Conservation (phyloP, 1,140 invertebrate species). For the Pogonomyrmex californicus region DNA sequence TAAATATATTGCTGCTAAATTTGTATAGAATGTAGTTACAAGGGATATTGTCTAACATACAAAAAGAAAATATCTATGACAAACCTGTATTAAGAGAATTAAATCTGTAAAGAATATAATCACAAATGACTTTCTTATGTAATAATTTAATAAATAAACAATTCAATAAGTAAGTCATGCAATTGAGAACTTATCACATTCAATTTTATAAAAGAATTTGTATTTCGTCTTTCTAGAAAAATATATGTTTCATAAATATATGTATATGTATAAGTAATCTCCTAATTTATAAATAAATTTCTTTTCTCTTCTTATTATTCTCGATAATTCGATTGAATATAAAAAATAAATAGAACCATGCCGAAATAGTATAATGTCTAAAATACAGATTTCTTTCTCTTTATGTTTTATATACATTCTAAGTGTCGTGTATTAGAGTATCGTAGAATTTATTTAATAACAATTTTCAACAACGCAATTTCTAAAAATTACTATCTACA, state of each 20-base stretch:
- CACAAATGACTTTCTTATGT: neutral
- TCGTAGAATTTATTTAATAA: conserved; percentile 74
- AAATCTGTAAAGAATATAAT: conserved; percentile 46
- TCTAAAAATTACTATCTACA: conserved; percentile 79
- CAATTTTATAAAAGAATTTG: conserved; percentile 70
- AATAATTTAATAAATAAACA: conserved; percentile 19
- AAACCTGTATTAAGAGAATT: conserved; percentile 49
- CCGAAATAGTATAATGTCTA: conserved; percentile 63
- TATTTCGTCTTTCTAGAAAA: conserved; percentile 61
- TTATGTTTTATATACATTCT: conserved; percentile 75
- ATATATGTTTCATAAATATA: conserved; percentile 56
- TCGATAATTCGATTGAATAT: conserved; percentile 24
- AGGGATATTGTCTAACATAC: conserved; percentile 46
- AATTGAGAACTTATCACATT: conserved; percentile 62
- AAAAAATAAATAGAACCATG: conserved; percentile 72
- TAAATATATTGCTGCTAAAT: conserved; percentile 58
- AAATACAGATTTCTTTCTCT: conserved; percentile 73
- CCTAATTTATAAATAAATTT: conserved; percentile 65
- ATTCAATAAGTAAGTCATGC: neutral
- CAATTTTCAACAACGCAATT: conserved; percentile 78
- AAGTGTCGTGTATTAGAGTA: conserved; percentile 70
- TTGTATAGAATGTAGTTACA: conserved; percentile 48
- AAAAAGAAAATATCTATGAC: conserved; percentile 15
- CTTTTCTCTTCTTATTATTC: conserved; percentile 37
- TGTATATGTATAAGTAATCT: conserved; percentile 52